Conservation (phyloP, 2,113 vertebrate genomes). For the Formicarius rufipectus region DNA sequence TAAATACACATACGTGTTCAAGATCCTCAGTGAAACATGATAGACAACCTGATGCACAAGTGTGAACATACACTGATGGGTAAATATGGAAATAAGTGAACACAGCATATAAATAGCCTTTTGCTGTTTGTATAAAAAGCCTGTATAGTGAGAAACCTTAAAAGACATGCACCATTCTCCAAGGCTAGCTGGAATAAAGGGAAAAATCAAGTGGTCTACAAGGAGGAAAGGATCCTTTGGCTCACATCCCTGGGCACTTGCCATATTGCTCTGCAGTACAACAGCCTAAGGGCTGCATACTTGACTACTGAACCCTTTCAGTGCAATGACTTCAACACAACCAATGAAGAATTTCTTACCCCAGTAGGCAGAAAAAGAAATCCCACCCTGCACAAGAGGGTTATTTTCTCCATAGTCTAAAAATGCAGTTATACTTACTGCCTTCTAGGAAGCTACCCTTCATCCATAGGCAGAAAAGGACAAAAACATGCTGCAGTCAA, state of each 20-base stretch:
- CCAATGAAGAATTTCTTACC: background rate
- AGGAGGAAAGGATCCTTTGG: background rate
- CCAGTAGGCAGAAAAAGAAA: background rate
- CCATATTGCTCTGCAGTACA: background rate
- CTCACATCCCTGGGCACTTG: background rate
- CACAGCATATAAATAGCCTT: background rate
- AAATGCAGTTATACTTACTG: background rate
- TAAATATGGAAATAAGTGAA: background rate
- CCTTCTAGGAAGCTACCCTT: background rate
- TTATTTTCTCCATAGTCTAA: background rate
- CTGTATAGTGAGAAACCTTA: background rate
- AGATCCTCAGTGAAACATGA: background rate
- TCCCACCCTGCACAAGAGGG: background rate
- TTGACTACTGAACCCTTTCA: background rate
- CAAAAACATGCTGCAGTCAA: background rate
- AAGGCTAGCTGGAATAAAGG: background rate
- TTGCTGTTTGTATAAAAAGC: background rate
- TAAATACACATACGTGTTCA: background rate
- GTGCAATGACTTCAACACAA: background rate
- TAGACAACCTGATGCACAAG: background rate
- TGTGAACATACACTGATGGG: background rate
- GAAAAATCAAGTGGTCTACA: background rate
- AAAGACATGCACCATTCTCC: background rate
- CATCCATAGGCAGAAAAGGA: background rate
- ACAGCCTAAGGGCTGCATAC: background rate